These are phyloP conservation scores for Whitmania pigra DNA, from an alignment of 1,140 invertebrate species.

Conservation along the genomic window DNA sequence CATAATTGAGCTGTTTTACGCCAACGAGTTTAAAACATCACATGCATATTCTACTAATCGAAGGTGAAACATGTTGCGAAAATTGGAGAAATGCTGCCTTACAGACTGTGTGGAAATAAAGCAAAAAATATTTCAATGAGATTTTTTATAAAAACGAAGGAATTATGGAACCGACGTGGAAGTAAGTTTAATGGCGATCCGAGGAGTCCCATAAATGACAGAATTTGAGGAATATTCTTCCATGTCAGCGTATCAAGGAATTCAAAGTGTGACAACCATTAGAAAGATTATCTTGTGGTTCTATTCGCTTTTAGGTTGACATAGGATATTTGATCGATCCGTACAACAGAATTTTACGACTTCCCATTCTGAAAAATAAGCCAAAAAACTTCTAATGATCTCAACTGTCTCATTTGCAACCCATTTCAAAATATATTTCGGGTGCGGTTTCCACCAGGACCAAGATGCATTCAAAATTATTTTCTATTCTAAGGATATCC, in stretches of 20 bases:
- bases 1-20: neutral
- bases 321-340: neutral
- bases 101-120: conserved; percentile 1
- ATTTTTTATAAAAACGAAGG: neutral
- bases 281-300: conserved; percentile 1
- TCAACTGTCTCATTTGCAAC: neutral
- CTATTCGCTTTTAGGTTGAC: neutral
- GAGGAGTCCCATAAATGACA: conserved; percentile 13
- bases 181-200: conserved; percentile 16
- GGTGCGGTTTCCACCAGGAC: neutral
- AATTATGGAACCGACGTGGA: neutral
- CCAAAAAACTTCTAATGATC: neutral
- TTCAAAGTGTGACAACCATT: neutral
- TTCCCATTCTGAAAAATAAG: neutral
- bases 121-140: conserved; percentile 12
- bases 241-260: neutral
- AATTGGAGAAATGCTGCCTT: neutral
- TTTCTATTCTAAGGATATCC: no score
- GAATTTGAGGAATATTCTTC: conserved; percentile 16
- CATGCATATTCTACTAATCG: neutral
- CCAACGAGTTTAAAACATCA: neutral
- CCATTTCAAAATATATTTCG: neutral
- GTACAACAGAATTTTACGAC: no score
- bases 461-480: no score
- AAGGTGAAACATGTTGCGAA: neutral